Conservation (phyloP, 1,140 invertebrate species). For the Polypedilum vanderplanki region DNA sequence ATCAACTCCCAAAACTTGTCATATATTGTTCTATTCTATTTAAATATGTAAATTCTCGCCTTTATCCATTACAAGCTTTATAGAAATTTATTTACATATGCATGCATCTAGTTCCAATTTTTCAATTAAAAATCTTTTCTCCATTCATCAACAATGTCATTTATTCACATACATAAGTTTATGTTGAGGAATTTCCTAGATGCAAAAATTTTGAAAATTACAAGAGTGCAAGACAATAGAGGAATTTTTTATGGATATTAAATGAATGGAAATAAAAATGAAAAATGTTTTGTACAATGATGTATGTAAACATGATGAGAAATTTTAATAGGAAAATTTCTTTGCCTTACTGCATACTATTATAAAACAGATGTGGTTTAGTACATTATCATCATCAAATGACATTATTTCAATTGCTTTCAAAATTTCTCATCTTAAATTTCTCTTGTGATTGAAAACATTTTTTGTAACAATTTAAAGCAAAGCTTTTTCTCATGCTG, state of each 20-base stretch:
- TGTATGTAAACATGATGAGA: constrained; percentile 7
- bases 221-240: neutral
- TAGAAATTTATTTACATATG: too few relatives aligned
- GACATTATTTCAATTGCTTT: neutral
- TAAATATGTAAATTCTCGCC: too few relatives aligned
- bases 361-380: neutral
- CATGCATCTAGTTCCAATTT: too few relatives aligned
- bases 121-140: too few relatives aligned
- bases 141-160: too few relatives aligned
- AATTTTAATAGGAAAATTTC: constrained; percentile 6
- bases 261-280: neutral
- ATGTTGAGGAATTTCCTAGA: too few relatives aligned
- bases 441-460: neutral
- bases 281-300: neutral
- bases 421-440: neutral
- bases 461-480: neutral
- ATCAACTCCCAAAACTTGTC: too few relatives aligned
- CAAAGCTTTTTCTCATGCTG: neutral
- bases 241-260: neutral
- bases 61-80: too few relatives aligned
- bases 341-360: neutral
- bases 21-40: too few relatives aligned
- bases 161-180: too few relatives aligned
- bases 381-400: neutral
- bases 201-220: neutral